Base-by-base conservation (phyloP, 2,888 invertebrate genomes). In the Cataglyphis cursor region DNA sequence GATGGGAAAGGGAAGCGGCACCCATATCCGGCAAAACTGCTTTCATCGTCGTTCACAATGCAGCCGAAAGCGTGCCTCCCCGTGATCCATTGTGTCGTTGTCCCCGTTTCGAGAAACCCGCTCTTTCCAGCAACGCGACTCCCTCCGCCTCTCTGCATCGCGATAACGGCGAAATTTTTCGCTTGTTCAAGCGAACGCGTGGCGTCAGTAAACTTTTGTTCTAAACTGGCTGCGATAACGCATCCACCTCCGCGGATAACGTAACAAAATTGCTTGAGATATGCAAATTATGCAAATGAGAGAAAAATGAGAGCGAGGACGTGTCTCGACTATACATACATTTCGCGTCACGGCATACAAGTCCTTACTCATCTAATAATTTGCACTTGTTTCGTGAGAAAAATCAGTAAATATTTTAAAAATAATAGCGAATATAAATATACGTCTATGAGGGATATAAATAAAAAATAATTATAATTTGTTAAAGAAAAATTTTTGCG, bases 11-110 rank as follows among this genome's bases (percentile, higher is more conserved):
- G 86, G 90, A 89, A 88, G 89, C 83, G 87, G 87, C 89, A 73
- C 88, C 90, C 90, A 89, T 88, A 88, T 90, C 90, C 89, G 88
- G 88, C 83, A 64, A 76, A 85, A 70, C 81, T 70, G 85, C 87
- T 87, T 88, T 89, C 89, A 87, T 88, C 89, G 86, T 82, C 66
- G 84, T 85, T 87, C 85, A 87, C 84, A 89, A 89, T 85, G 82
- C 83, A 85, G 84, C 88, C 82, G 82, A 89, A 89, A 88, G 89
- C 84, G 89, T 65, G 81, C 62, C 82, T 81, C 64, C 28, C 44
- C 68, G 83, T 87, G 83, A 85, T 88, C 88, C 84, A 89, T 89
- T 89, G 89, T 89, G 80, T 76, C 72, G 87, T 38, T 83, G 88
- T 89, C 87, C 89, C 38, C 85, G 72, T 89, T 89, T 89, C 82